Evolutionary conservation across 2,888 invertebrate genomes (phyloP), one percentile per base, ranked within the genome.

Genomic region (Drosophila acutilabella): DNA sequence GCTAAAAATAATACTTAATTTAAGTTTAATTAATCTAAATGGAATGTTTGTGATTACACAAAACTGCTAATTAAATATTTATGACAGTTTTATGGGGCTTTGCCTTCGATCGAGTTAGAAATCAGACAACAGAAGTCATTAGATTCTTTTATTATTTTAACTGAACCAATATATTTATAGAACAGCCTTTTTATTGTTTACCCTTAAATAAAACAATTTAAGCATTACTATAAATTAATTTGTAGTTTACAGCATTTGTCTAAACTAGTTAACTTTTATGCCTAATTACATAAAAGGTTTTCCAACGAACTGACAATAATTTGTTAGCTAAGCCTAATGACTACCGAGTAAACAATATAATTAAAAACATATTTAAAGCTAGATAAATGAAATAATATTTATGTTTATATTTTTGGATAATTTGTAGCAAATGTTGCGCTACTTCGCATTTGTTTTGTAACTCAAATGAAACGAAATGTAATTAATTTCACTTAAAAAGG

Each of bases 381-480:
- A 50, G 26, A 40, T 6, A 47, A 57, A 33, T 45, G 23, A 30
- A 16, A 40, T 38, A 26, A 50, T 13, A 36, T 36, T 61, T 72
- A 53, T 60, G 7, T 13, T 52, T 48, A 18, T 54, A 11, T 42
- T 50, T 50, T 50, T 50, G 45, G 44, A 48, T 54, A 36, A 51
- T 45, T 54, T 54, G 48, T 54, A 67, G 59, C 45, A 64, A 74
- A 36, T 69, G 69, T 69, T 75, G 58, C 78, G 78, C 69, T 33
- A 50, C 62, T 64, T 47, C 38, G 26, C 8, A 30, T 13, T 18
- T 18, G 11, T 26, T 47, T 50, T 38, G 26, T 23, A 13, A 14
- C 5, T 36, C 36, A 23, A 47, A 38, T 18, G 38, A 18, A 40
- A 40, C 54, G n/a, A 38, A 52, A 38, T 47, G 51, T 61, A 74